phyloP scores from a whole-genome alignment of 2,797 vertebrate genomes.

The Galagoides demidoff region DNA sequence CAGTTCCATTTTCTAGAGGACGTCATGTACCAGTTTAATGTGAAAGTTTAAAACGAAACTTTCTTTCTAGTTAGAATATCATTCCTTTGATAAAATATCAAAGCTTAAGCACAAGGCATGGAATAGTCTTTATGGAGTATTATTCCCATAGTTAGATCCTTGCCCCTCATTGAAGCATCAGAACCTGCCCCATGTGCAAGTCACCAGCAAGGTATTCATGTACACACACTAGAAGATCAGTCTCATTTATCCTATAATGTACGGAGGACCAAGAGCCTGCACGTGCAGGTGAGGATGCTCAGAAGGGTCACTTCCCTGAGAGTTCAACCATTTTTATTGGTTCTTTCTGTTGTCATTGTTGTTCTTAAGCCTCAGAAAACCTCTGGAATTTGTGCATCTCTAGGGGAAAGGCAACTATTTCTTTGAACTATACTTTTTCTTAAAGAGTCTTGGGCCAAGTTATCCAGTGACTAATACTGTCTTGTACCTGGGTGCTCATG shows the following conservation, averaged over 20 bases:
- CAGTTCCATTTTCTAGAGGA: not conserved
- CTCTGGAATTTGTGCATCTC: not conserved
- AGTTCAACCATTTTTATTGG: not conserved
- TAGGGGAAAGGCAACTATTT: not conserved
- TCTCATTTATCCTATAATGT: slow-evolving; percentile 46
- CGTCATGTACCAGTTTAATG: not conserved
- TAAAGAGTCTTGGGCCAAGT: not conserved
- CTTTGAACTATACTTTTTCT: slow-evolving; percentile 13
- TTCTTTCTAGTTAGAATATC: slow-evolving; percentile 62
- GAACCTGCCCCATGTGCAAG: slow-evolving; percentile 54
- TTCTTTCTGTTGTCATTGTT: not conserved
- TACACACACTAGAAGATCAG: not conserved
- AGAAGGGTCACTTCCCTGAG: not conserved
- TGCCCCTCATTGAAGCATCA: slow-evolving; percentile 76
- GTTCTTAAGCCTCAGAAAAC: slow-evolving; percentile 46
- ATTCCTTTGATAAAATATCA: slow-evolving; percentile 62
- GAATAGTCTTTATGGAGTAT: slow-evolving; percentile 56
- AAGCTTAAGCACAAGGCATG: slow-evolving; percentile 52
- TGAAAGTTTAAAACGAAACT: not conserved
- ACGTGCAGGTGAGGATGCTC: not conserved
- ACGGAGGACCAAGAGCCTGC: not conserved
- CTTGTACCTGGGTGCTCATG: not conserved
- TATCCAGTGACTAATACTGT: not conserved
- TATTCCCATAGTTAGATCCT: slow-evolving; percentile 43
- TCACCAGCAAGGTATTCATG: slow-evolving; percentile 61